Evolutionary conservation across 2,888 invertebrate species (phyloP).

Genomic region (Lithosia quadra): DNA sequence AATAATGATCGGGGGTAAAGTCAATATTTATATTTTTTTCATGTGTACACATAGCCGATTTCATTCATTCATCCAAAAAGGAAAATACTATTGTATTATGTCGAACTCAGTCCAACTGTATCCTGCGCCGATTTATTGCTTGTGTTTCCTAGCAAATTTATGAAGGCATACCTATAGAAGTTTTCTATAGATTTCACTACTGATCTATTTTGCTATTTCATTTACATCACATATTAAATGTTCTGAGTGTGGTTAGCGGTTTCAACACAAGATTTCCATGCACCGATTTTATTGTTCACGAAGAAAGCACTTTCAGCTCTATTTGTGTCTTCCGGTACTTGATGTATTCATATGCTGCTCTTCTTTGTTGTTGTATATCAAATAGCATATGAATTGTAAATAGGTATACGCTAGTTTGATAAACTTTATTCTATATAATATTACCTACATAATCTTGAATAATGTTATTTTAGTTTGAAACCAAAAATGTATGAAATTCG

Average conservation of each 20-base stretch:
- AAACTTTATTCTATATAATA: not conserved
- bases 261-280: conserved; percentile 62
- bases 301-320: conserved; percentile 57
- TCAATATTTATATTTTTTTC: too few species aligned
- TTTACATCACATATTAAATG: conserved; percentile 55
- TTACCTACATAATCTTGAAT: not conserved
- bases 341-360: conserved; percentile 22
- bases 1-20: too few species aligned
- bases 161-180: not conserved
- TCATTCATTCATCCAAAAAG: too few species aligned
- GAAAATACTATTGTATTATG: too few species aligned
- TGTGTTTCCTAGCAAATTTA: not conserved
- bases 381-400: not conserved
- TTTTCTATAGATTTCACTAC: not conserved
- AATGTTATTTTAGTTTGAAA: not conserved
- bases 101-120: too few species aligned
- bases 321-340: conserved; percentile 60
- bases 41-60: too few species aligned
- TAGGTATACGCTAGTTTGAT: not conserved
- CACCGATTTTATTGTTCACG: conserved; percentile 67
- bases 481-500: too few species aligned
- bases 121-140: too few species aligned
- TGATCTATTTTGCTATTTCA: not conserved
- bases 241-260: conserved; percentile 58
- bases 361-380: not conserved